Percentiles rank a stretch among this genome's conserved stretches.
Conservation (phyloP, 2,888 invertebrate species). For the Oligia strigilis region DNA sequence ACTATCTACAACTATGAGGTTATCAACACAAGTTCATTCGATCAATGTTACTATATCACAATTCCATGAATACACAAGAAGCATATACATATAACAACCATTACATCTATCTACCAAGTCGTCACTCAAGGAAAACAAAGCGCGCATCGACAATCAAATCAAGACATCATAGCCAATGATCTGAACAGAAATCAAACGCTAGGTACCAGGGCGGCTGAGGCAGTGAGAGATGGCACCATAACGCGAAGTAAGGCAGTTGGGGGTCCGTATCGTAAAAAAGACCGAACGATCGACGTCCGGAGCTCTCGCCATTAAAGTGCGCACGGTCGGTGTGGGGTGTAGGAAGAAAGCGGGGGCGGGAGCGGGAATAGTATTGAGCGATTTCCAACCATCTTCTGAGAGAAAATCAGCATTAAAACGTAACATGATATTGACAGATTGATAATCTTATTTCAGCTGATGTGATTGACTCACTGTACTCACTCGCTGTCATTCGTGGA, state of each 20-base stretch:
- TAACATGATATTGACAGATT: background rate
- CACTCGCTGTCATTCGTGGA: too few relatives aligned
- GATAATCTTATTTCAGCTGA: background rate
- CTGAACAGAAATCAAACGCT: constrained; percentile 62
- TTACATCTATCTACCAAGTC: constrained; percentile 11
- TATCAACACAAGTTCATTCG: background rate
- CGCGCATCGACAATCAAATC: constrained; percentile 56
- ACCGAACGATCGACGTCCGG: constrained; percentile 71
- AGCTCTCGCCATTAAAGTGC: constrained; percentile 75
- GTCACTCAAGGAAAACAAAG: constrained; percentile 28
- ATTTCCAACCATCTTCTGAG: background rate
- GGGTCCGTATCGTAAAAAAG: constrained; percentile 76
- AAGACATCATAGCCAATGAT: constrained; percentile 61
- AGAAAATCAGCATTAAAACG: background rate
- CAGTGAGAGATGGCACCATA: constrained; percentile 66
- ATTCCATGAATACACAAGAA: background rate
- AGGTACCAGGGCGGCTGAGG: constrained; percentile 59
- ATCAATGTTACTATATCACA: background rate
- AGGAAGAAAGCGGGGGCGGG: constrained; percentile 14
- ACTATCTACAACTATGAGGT: background rate
- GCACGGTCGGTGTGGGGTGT: constrained; percentile 67
- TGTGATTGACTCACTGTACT: too few relatives aligned
- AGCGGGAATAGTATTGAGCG: background rate
- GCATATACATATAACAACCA: constrained; percentile 5
- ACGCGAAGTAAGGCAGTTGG: constrained; percentile 65